Evolutionary conservation across 1,140 invertebrate genomes (phyloP), one percentile per base, ranked within the genome.

Genomic region (Neuroterus valhalla): DNA sequence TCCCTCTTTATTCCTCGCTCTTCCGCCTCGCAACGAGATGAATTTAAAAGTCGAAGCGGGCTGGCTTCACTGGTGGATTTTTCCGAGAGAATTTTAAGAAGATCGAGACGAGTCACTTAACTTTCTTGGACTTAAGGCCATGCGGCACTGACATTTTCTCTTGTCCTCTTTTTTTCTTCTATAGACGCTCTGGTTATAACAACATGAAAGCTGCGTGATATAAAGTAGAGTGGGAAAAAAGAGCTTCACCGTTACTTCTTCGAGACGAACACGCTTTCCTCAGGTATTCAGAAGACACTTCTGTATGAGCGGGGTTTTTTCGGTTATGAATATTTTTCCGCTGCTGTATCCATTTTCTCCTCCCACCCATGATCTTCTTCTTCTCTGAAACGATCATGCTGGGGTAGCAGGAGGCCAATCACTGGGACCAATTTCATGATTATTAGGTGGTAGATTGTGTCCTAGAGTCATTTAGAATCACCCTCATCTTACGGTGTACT

Each of bases 1-100:
- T 12, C 50, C 23, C 19, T 55, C 52, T 70, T 21, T 69, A 69
- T 46, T n/a, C 21, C 23, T 46, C 21, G 15, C 68, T 23, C 45
- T 69, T 50, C 17, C 44, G 17, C 12, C 10, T 62, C 14, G 23
- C 2, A 62, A 62, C 55, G 55, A 43, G 66, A 75, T 75, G 14
- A 70, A 67, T 72, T 76, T 74, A 67, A 45, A 62, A 79, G 73
- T 75, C 77, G 71, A 46, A 74, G 66, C 69, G 71, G 68, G 74
- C 19, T 23, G 67, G 67, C 70, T 76, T 71, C 38, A 74, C 66
- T 46, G 42, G 62, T 14, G 14, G 69, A 45, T 23, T 71, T 31
- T 55, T 10, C 68, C 31, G 46, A 55, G 19, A 66, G 43, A 76
- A 73, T 74, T 76, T 76, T 75, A 71, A 73, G 52, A 75, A 71